These are phyloP conservation scores for Ictidomys tridecemlineatus DNA, from an alignment of 2,113 vertebrate genomes.

Conservation along the genomic window DNA sequence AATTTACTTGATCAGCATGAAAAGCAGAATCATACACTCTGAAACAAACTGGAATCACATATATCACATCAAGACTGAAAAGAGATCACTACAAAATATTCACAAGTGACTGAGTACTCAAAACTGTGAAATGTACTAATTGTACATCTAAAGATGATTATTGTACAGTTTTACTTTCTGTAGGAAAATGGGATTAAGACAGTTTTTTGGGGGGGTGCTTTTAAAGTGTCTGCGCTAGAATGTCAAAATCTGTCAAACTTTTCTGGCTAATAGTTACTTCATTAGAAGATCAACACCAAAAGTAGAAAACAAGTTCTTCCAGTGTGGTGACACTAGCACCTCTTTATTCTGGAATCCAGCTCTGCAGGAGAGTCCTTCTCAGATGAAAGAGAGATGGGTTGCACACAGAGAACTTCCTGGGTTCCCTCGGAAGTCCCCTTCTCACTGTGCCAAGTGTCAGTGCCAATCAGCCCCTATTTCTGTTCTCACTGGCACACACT, in stretches of 20 bases:
- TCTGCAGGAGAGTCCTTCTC: not conserved
- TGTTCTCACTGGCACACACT: not conserved
- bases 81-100: not conserved
- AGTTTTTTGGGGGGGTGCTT: not conserved
- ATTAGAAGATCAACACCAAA: constrained; percentile 33
- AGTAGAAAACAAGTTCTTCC: not conserved
- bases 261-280: constrained; percentile 30
- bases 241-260: not conserved
- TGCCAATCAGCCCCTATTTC: not conserved
- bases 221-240: not conserved
- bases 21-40: constrained; percentile 67
- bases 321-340: not conserved
- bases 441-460: not conserved
- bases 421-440: not conserved
- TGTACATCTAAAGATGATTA: constrained; percentile 28
- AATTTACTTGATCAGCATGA: constrained; percentile 72
- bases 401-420: not conserved
- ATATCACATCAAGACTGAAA: not conserved
- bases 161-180: constrained; percentile 61
- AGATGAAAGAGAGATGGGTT: not conserved
- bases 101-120: not conserved
- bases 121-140: constrained; percentile 57
- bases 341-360: not conserved
- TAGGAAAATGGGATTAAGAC: constrained; percentile 26
- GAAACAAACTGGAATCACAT: constrained; percentile 66